These are phyloP conservation scores for Odontophorus gujanensis DNA, from an alignment of 2,113 vertebrate species.

Conservation along the genomic window DNA sequence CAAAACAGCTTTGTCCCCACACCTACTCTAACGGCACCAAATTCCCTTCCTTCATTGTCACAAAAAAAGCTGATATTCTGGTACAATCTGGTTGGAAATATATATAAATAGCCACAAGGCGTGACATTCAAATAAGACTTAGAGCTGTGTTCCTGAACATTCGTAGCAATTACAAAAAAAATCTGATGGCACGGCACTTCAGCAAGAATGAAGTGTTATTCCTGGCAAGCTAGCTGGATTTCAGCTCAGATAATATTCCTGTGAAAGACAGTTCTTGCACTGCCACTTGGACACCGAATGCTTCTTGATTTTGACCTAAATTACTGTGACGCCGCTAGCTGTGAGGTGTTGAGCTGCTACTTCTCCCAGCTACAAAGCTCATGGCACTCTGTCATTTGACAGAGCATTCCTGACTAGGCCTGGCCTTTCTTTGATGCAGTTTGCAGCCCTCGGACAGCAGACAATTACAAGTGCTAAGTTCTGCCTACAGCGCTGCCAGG, in stretches of 20 bases:
- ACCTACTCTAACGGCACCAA: neutral
- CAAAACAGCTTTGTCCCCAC: neutral
- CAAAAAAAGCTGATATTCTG: neutral
- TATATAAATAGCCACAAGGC: neutral
- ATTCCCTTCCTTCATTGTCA: neutral
- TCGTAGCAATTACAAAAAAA: neutral
- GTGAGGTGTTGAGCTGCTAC: neutral
- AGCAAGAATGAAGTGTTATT: neutral
- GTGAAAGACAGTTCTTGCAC: neutral
- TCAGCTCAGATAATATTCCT: neutral
- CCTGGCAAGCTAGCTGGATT: neutral
- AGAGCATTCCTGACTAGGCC: neutral
- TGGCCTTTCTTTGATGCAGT: neutral
- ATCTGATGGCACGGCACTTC: neutral
- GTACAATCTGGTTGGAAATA: neutral
- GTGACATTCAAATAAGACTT: neutral
- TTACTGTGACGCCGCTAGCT: neutral
- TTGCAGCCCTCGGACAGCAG: neutral
- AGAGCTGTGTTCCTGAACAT: neutral
- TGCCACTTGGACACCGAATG: neutral
- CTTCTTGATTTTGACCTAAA: slow-evolving; percentile 9
- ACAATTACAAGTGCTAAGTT: neutral
- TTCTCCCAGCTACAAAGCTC: neutral
- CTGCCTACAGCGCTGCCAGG: neutral
- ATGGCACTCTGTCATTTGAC: neutral